These are phyloP conservation scores for Psilopogon haemacephalus DNA, from an alignment of 2,113 vertebrate species.

Conservation along the genomic window DNA sequence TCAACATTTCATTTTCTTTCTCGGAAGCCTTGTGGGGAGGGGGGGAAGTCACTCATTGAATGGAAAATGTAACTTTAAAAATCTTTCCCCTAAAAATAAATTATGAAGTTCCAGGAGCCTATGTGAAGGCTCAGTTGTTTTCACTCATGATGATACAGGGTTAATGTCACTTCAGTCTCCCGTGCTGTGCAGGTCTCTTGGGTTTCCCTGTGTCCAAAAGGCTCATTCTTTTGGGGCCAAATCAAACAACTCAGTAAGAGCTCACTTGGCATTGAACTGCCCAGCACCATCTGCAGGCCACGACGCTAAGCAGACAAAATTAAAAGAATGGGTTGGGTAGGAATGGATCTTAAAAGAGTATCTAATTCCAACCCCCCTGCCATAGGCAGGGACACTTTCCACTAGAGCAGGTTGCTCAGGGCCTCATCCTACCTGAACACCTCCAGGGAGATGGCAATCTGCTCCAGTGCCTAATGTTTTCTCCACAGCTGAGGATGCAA, in stretches of 20 bases:
- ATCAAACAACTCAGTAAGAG: background rate
- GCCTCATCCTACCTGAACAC: no score
- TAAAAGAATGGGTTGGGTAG: no score
- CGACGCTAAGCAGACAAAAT: background rate
- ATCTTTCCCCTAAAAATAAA: background rate
- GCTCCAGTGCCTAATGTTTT: background rate
- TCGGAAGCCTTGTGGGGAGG: slow-evolving; percentile 8
- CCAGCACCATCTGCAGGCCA: background rate
- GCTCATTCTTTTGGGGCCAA: background rate
- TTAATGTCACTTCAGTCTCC: background rate
- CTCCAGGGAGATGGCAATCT: no score
- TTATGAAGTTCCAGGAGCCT: background rate
- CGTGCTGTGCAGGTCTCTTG: background rate
- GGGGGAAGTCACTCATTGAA: background rate
- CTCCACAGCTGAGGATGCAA: background rate
- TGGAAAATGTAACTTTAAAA: slow-evolving; percentile 19
- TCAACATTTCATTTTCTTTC: slow-evolving; percentile 30
- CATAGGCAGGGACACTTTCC: no score
- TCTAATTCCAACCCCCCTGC: no score
- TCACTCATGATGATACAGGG: no score
- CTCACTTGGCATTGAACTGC: background rate
- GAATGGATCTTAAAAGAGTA: no score
- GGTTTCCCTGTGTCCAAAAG: background rate
- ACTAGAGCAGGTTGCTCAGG: no score
- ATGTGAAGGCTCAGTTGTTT: background rate